Base-by-base conservation (phyloP, 1,140 invertebrate genomes). In the Pseudobourletiella spinata region DNA sequence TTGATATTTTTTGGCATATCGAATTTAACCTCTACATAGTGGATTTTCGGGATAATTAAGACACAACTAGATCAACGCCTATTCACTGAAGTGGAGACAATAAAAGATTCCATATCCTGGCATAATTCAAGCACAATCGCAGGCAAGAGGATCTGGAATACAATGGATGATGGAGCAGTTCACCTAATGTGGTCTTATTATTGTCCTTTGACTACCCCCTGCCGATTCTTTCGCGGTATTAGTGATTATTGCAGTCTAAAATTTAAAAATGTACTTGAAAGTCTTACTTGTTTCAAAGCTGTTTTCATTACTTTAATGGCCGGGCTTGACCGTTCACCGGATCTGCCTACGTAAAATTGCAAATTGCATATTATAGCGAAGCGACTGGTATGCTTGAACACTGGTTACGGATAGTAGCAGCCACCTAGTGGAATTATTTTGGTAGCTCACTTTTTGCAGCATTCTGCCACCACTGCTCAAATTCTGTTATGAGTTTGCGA, bases 21-120 rank as follows among this genome's bases (percentile, higher is more conserved):
- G n/a, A n/a, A n/a, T n/a, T n/a, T n/a, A n/a, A n/a, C n/a, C n/a
- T n/a, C n/a, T n/a, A n/a, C n/a, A n/a, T n/a, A n/a, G n/a, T n/a
- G n/a, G n/a, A n/a, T n/a, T n/a, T n/a, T n/a, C n/a, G n/a, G n/a
- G n/a, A n/a, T n/a, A n/a, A n/a, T n/a, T n/a, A n/a, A n/a, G n/a
- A n/a, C n/a, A n/a, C n/a, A n/a, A n/a, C n/a, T n/a, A n/a, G 29
- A 28, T 59, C 28, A 59, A 16, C n/a, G 22, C 44, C 26, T 35
- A 59, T 35, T 42, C 16, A 42, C 54, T 30, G 56, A 61, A 56
- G n/a, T 57, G 67, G 67, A 65, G 67, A 69, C 63, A 66, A 63
- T 16, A 48, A 52, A 63, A 42, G 61, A 64, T 69, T 65, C 67
- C 57, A 69, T 56, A 32, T 69, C 67, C 42, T 63, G 57, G 59